phyloP scores from a whole-genome alignment of 2,113 vertebrate species.

The Chiloscyllium plagiosum region DNA sequence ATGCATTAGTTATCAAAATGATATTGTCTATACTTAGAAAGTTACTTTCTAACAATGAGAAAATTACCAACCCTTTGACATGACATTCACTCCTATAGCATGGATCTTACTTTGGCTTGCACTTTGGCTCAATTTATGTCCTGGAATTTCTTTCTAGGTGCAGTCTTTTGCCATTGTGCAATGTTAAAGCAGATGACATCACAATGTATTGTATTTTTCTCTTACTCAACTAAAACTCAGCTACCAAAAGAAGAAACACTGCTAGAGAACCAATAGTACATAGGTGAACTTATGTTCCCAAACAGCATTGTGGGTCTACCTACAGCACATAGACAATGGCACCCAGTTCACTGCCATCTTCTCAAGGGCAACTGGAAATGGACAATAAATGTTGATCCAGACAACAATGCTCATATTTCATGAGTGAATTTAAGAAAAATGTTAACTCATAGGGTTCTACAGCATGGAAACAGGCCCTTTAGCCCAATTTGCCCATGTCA shows the following conservation, averaged over 20 bases:
- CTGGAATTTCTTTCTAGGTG: not conserved
- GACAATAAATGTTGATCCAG: no score
- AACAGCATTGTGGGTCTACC: no score
- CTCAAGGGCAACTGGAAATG: no score
- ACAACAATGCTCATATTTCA: no score
- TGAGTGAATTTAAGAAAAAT: no score
- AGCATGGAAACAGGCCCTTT: no score
- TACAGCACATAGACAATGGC: no score
- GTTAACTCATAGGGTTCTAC: no score
- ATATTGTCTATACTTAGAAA: not conserved
- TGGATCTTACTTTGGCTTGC: not conserved
- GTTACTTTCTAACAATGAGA: not conserved
- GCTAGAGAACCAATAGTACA: not conserved
- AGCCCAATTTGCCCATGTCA: no score
- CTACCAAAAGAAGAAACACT: not conserved
- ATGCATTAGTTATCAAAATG: not conserved
- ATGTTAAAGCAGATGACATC: not conserved
- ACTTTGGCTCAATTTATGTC: not conserved
- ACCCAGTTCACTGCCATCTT: no score
- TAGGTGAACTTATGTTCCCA: not conserved
- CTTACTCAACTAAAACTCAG: not conserved
- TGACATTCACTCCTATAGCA: not conserved
- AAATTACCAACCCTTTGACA: not conserved
- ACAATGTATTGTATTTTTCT: not conserved
- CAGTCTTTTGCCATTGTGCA: not conserved